Base-by-base conservation (phyloP, 1,140 invertebrate species). In the Drosophila neocordata region DNA sequence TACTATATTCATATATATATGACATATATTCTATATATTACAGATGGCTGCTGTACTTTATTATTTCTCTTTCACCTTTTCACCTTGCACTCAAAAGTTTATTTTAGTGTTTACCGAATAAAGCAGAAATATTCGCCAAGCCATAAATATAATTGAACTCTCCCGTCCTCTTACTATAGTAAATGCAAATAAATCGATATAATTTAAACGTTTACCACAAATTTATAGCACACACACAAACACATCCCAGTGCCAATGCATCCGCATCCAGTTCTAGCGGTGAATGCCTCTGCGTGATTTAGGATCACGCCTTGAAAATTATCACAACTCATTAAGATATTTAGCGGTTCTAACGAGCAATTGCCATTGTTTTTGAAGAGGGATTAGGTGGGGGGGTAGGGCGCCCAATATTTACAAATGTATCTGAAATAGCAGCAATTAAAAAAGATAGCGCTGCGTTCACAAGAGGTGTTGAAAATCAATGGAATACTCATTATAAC, bases 401-500 rank as follows among this genome's bases (percentile, higher is more conserved):
- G 57, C 57, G 65, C 64, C 24, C 63, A 53, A 24, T 82, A 79
- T 87, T 87, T 88, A 88, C 73, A 82, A 82, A 87, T 71, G 63
- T 66, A 79, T 78, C 64, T 52, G 12, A 27, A 56, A 63, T 53
- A 51, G 20, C 18, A 61, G 82, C 83, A 88, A 87, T 87, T 88
- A 87, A 77, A 71, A 65, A 44, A 60, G 57, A 63, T 65, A 48
- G 66, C 73, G 55, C 62, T 77, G 73, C 37, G 73, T 34, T 44
- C 12, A 9, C 48, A 35, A 9, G 37, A 82, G 83, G 83, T 88
- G 83, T 88, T 87, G 83, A 87, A 81, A 79, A 71, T 68, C 48
- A 35, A 77, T 82, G 84, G 59, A 70, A 82, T 88, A 82, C 71
- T 82, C 83, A 87, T 87, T 87, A 88, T 77, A 87, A 80, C 78